phyloP scores from a whole-genome alignment of 2,113 vertebrate genomes.

The Indri indri region DNA sequence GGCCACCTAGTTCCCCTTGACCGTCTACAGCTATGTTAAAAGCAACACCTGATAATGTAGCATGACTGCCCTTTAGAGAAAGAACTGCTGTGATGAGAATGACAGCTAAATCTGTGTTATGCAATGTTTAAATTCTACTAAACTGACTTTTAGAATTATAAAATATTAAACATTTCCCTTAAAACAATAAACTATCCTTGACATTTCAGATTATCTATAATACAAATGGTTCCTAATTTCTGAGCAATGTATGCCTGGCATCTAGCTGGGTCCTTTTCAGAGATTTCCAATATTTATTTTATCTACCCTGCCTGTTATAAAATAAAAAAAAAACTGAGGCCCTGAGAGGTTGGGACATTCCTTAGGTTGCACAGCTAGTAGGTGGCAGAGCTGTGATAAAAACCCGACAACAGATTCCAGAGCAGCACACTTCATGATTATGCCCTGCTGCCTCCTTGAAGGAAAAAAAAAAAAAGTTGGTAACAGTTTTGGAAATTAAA shows the following conservation, averaged over 20 bases:
- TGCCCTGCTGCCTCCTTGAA: background rate
- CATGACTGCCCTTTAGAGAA: background rate
- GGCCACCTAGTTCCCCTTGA: background rate
- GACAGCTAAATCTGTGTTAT: background rate
- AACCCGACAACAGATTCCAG: rapidly evolving
- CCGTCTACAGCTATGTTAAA: background rate
- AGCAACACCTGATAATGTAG: background rate
- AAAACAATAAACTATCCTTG: background rate
- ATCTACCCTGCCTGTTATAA: background rate
- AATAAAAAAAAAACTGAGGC: background rate
- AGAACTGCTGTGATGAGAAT: background rate
- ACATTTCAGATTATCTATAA: background rate
- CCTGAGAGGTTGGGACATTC: background rate
- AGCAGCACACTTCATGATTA: rapidly evolving
- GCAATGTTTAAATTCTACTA: background rate
- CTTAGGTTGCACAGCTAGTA: background rate
- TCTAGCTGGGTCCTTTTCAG: background rate
- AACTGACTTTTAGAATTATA: background rate
- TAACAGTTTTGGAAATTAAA: background rate
- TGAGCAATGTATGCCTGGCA: background rate
- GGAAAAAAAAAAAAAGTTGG: background rate
- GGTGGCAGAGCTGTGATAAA: background rate
- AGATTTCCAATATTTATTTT: background rate
- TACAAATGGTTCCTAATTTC: background rate
- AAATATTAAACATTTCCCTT: background rate